Base-by-base conservation (phyloP, 2,797 vertebrate genomes). In the Myoxocephalus aenaeus region DNA sequence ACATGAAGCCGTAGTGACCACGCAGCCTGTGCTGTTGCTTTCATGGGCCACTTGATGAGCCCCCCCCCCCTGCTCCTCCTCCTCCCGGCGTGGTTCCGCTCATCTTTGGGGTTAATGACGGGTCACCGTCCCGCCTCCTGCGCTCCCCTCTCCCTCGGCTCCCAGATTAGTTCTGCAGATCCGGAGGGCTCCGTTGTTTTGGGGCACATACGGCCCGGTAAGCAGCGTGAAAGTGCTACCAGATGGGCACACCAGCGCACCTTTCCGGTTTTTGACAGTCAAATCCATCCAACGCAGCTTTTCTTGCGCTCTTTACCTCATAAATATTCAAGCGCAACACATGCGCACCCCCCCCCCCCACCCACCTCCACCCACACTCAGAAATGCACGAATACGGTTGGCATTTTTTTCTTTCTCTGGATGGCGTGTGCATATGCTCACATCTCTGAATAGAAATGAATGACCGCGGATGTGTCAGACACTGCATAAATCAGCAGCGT, bases 311-410 rank as follows among this genome's bases (percentile, higher is more conserved):
- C 79, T 71, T 81, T 77, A 40, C 44, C 80, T 94, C 92, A 94
- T 94, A 89, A 90, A 95, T 95, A 95, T 95, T 95, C 90, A 91
- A 90, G 76, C 70, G 20, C 76, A 90, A 91, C 93, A 95, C 91
- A 92, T 90, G 90, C 86, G 77, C 82, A 77, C 85, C 80, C 81
- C 9, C 20, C 20, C 85, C 80, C 81, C 9, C 20, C 20, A 92
- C 90, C 90, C 86, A 80, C 82, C 81, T 84, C 80, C 82, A 4
- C 53, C 4, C 20, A 51, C 20, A 53, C 50, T 87, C 76, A 81
- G 71, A 83, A 86, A 89, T 85, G 81, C 85, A 84, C 72, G 79
- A 84, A 90, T 82, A 77, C 82, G 73, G 81, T 81, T 84, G 54
- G 73, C 72, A 76, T 79, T 77, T 71, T 25, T 25, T 79, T 8